Conservation (phyloP, 2,113 vertebrate genomes). For the Rynchops niger region DNA sequence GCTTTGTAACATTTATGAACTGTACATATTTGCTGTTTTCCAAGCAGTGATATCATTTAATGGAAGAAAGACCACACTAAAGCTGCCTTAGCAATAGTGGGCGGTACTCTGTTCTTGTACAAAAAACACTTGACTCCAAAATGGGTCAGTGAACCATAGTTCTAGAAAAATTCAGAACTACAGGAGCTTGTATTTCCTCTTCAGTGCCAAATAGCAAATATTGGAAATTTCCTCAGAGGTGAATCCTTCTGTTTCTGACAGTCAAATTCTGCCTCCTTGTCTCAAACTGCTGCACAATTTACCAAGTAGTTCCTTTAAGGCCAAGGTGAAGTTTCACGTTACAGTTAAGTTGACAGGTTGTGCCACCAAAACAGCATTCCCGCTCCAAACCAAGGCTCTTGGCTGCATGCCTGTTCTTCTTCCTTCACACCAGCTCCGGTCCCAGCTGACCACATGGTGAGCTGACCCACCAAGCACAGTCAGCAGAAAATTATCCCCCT, state of each 20-base stretch:
- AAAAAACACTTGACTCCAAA: background rate
- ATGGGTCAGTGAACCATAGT: background rate
- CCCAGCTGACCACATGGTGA: background rate
- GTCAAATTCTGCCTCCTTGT: background rate
- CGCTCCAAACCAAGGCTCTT: background rate
- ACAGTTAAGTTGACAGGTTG: background rate
- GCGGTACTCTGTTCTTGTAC: background rate
- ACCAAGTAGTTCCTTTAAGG: background rate
- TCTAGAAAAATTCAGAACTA: background rate
- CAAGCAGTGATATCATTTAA: background rate
- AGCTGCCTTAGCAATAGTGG: background rate
- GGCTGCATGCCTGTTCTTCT: background rate
- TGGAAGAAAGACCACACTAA: background rate
- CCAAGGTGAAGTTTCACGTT: background rate
- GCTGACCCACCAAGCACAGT: background rate
- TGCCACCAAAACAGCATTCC: background rate
- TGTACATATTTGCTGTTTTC: background rate
- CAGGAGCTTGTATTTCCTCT: background rate
- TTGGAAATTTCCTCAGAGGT: background rate
- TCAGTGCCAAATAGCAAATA: background rate
- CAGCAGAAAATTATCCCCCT: background rate
- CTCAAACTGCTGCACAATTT: background rate
- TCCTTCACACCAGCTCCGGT: background rate
- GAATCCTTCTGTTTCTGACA: background rate
- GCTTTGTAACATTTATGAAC: background rate